These are phyloP conservation scores for Drosophila rubida DNA, from an alignment of 2,888 invertebrate species.

Conservation along the genomic window DNA sequence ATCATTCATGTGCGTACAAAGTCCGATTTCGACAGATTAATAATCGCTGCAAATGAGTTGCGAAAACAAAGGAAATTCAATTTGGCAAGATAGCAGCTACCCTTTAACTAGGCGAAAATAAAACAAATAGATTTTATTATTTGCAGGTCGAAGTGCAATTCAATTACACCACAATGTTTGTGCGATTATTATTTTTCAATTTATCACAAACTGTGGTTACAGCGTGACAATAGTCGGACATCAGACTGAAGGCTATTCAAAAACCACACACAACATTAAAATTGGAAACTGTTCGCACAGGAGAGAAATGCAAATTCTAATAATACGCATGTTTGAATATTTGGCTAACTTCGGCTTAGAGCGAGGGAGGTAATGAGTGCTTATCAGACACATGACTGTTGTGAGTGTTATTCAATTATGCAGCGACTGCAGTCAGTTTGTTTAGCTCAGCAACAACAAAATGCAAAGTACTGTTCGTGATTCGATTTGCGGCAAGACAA, in stretches of 20 bases:
- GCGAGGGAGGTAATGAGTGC: slow-evolving; percentile 7
- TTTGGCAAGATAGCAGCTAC: neutral
- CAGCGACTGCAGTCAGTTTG: slow-evolving; percentile 40
- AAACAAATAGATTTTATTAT: slow-evolving; percentile 7
- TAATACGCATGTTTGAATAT: slow-evolving; percentile 28
- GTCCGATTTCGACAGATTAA: slow-evolving; percentile 22
- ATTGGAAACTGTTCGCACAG: slow-evolving; percentile 48
- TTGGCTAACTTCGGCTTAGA: neutral
- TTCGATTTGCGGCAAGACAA: slow-evolving; percentile 38
- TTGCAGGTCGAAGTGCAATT: slow-evolving; percentile 57
- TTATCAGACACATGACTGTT: slow-evolving; percentile 33
- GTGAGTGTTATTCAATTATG: slow-evolving; percentile 58
- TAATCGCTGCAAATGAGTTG: slow-evolving; percentile 5
- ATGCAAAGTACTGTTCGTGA: slow-evolving; percentile 41
- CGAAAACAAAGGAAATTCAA: slow-evolving; percentile 12
- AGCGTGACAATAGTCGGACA: slow-evolving; percentile 24
- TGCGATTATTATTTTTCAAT: slow-evolving; percentile 39
- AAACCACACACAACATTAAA: slow-evolving; percentile 40
- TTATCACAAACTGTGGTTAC: slow-evolving; percentile 21
- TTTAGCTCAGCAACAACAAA: slow-evolving; percentile 1
- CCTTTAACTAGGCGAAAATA: neutral
- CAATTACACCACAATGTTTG: slow-evolving; percentile 29
- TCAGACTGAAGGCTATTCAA: slow-evolving; percentile 22
- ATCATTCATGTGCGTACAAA: slow-evolving; percentile 24
- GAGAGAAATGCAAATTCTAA: slow-evolving; percentile 17